A percentile compares a stretch with the other conserved stretches of the same genome.
Conservation (phyloP, 1,140 invertebrate species). For the Drosophila novamexicana region DNA sequence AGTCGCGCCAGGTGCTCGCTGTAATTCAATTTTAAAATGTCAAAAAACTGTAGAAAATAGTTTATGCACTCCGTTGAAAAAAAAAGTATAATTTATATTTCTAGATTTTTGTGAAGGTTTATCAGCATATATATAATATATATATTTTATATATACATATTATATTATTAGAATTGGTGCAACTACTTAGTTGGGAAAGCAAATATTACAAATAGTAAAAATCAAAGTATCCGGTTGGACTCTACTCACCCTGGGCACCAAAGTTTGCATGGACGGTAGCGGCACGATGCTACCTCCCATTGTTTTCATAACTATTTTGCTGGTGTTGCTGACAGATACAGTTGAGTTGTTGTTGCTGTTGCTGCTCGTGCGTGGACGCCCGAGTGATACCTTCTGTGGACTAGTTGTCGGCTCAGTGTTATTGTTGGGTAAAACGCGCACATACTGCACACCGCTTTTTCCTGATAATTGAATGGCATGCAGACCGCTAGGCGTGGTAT, state of each 20-base stretch:
- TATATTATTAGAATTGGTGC: too few species aligned
- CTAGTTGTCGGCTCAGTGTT: constrained; percentile 12
- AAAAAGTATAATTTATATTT: not conserved
- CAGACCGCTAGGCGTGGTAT: constrained; percentile 33
- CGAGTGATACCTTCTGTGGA: constrained; percentile 50
- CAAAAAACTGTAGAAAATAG: not conserved
- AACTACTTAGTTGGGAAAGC: too few species aligned
- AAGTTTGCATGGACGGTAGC: constrained; percentile 58
- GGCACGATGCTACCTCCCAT: constrained; percentile 64
- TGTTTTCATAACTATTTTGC: constrained; percentile 69
- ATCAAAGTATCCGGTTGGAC: too few species aligned
- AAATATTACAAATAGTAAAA: too few species aligned
- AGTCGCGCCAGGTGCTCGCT: constrained; percentile 45
- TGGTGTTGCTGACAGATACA: constrained; percentile 49
- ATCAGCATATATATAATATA: too few species aligned
- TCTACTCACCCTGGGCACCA: constrained; percentile 58
- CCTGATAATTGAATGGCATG: constrained; percentile 72
- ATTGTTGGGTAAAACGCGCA: constrained; percentile 64
- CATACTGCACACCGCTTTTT: constrained; percentile 76
- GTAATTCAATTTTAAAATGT: not conserved
- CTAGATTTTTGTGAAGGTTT: too few species aligned
- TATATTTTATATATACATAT: too few species aligned
- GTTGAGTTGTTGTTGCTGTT: constrained; percentile 11
- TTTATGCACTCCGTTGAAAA: not conserved
- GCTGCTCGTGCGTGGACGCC: constrained; percentile 26